Evolutionary conservation across 2,797 vertebrate species (phyloP).

Genomic region (Buceros bicornis): DNA sequence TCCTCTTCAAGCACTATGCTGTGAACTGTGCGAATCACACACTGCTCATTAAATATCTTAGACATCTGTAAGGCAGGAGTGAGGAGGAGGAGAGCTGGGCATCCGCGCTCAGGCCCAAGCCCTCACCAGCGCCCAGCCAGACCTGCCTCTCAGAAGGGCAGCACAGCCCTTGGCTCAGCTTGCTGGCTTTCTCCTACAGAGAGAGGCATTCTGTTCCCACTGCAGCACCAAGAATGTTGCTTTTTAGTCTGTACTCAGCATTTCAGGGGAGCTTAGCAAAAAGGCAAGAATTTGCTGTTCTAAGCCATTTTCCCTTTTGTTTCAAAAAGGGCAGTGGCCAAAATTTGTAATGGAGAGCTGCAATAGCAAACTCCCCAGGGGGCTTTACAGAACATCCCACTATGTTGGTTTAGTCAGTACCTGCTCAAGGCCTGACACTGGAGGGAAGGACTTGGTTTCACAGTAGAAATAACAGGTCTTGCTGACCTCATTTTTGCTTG

Average conservation of each 20-base stretch:
- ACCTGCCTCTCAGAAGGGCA: background rate
- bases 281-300: slow-evolving; percentile 40
- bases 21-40: background rate
- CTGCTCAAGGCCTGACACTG: background rate
- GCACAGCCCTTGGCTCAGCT: background rate
- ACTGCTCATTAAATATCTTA: background rate
- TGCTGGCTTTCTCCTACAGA: background rate
- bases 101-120: background rate
- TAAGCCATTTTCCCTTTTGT: slow-evolving; percentile 30
- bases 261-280: background rate
- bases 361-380: background rate
- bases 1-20: background rate
- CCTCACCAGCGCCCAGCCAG: background rate
- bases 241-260: background rate
- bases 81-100: background rate
- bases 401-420: background rate
- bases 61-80: background rate
- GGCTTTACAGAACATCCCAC: background rate
- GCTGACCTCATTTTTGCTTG: background rate
- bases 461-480: background rate
- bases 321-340: background rate
- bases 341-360: background rate
- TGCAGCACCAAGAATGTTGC: background rate
- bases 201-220: background rate
- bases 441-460: background rate